Base-by-base conservation (phyloP, 1,140 invertebrate species). In the Adoxophyes honmai region DNA sequence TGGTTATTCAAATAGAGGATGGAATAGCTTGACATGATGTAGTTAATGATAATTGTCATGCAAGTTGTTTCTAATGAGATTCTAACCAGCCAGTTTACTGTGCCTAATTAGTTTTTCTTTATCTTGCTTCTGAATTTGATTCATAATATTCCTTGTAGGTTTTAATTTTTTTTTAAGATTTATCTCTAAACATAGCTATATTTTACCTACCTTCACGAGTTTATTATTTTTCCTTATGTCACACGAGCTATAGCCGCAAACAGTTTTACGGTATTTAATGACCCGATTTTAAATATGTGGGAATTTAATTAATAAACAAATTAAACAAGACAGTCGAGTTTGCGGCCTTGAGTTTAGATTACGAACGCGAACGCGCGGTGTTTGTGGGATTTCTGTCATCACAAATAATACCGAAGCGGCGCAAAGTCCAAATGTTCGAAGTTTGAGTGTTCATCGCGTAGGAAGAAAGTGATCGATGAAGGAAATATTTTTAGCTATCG, bases 371-470 rank as follows among this genome's bases (percentile, higher is more conserved):
- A n/a, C 39, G 9, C 8, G 15, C 6, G 2, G 42, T 28, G 39
- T 48, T 28, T 28, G 42, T 53, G 33, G 34, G 33, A 15, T 53
- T 34, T 53, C 34, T 35, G 52, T 34, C 13, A 14, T 6, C 28
- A 44, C 52, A 53, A 35, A 34, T 9, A 34, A 52, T 18, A 35
- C 13, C 13, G 13, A 38, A 14, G 16, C 10, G 18, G 52, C 9
- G 33, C 52, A 53, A 53, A 53, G 52, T 53, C 52, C 52, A 53
- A 28, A 15, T 5, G 21, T 52, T 16, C 13, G 18, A 13, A 53
- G 33, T 28, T 11, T 18, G 42, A 48, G 42, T 48, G 11, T 4
- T 6, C 14, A 48, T 48, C 42, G 42, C 42, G 42, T 48, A 48
- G 42, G 42, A 48, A 48, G 16, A 48, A 48, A 48, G 9, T 48